Percentiles rank a stretch among this genome's conserved stretches.
Conservation (phyloP, 1,140 invertebrate species). For the Cherax destructor region DNA sequence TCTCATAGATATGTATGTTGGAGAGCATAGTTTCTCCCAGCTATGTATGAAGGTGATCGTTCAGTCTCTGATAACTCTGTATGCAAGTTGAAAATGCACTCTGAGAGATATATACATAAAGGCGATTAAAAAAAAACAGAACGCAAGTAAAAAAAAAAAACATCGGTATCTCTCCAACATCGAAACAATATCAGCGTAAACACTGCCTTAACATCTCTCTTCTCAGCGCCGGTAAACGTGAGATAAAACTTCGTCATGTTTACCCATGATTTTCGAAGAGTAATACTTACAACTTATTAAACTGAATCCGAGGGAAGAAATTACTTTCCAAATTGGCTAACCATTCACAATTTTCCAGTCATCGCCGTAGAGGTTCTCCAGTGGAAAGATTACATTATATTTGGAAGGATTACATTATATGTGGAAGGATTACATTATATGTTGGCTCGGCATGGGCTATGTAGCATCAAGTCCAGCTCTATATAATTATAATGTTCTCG, state of each 20-base stretch:
- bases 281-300: background rate
- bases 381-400: background rate
- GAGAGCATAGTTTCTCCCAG: too few relatives aligned
- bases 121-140: background rate
- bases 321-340: background rate
- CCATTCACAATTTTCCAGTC: constrained; percentile 1
- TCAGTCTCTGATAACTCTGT: too few relatives aligned
- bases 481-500: background rate
- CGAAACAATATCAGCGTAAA: background rate
- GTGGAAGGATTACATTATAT: background rate
- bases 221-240: background rate
- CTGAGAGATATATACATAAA: background rate
- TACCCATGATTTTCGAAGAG: background rate
- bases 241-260: background rate
- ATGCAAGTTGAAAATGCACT: too few relatives aligned
- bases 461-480: background rate
- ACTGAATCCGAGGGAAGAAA: background rate
- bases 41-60: too few relatives aligned
- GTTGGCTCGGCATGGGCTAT: background rate
- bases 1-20: too few relatives aligned
- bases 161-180: too few relatives aligned
- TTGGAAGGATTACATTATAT: too few relatives aligned
- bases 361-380: background rate
- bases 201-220: background rate
- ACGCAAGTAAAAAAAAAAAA: too few relatives aligned